Evolutionary conservation across 2,797 vertebrate genomes (phyloP), one percentile per base, ranked within the genome.

Genomic region (Sebastes variabilis): DNA sequence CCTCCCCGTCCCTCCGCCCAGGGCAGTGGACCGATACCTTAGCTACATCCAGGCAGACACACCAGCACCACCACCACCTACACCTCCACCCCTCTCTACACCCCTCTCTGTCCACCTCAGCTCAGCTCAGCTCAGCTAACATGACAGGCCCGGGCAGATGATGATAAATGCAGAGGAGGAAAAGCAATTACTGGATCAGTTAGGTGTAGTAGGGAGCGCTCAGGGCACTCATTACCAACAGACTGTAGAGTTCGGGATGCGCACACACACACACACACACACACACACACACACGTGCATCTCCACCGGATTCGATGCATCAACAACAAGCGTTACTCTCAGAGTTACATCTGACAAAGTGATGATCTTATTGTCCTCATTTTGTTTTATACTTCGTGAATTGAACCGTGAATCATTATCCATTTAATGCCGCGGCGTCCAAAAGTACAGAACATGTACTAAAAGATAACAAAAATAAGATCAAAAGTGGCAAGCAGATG

Each of bases 151-250:
- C 58, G 22, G 86, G 90, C 91, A 95, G 92, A 95, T 95, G 95
- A 95, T 95, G 94, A 95, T 95, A 93, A 95, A 96, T 95, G 94
- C 92, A 92, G 93, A 93, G 90, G 93, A 92, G 92, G 92, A 95
- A 95, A 96, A 96, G 95, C 94, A 95, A 96, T 95, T 94, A 96
- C 91, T 91, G 93, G 88, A 93, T 91, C 94, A 93, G 93, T 94
- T 94, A 95, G 93, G 92, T 93, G 92, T 91, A 93, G 93, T 93
- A 80, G 88, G 86, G 90, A 93, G 91, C 77, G 84, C 91, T 92
- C 88, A 89, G 84, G 93, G 88, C 91, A 83, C 91, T 93, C 93
- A 92, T 94, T 95, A 94, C 87, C 89, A 89, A 92, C 92, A 91
- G 87, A 94, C 94, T 91, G 87, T 85, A 79, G 87, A 91, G 85